These are phyloP conservation scores for Virgularia gustaviana DNA, from an alignment of 92 coral and sea anemone genomes.

Conservation along the genomic window DNA sequence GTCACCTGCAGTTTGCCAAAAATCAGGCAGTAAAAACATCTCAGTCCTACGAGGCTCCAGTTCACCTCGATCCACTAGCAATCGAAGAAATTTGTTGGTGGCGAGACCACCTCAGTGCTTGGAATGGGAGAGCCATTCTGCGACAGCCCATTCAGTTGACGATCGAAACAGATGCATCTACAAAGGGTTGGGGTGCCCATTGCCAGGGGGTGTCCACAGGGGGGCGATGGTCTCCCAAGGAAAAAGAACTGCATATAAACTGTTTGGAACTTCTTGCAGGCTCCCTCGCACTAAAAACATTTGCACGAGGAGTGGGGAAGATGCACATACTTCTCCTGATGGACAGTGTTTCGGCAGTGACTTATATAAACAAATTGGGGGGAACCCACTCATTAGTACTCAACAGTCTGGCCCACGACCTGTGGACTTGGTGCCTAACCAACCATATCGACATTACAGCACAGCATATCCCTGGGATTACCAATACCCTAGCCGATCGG, in stretches of 20 bases:
- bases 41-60: conserved; percentile 43
- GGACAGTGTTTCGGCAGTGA: conserved; percentile 35
- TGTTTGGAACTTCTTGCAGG: conserved; percentile 48
- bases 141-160: conserved; percentile 45
- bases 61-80: conserved; percentile 37
- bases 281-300: conserved; percentile 29
- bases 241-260: conserved; percentile 53
- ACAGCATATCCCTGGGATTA: conserved; percentile 13
- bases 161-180: conserved; percentile 55
- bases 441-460: conserved; percentile 6
- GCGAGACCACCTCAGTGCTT: conserved; percentile 48
- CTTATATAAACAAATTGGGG: conserved; percentile 27
- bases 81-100: conserved; percentile 44
- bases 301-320: conserved; percentile 17
- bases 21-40: conserved; percentile 35
- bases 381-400: conserved; percentile 26
- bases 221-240: conserved; percentile 54
- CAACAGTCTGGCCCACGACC: conserved; percentile 27
- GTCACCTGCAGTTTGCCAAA: conserved; percentile 44
- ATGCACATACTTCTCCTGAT: conserved; percentile 30
- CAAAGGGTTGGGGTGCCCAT: conserved; percentile 55
- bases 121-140: conserved; percentile 54
- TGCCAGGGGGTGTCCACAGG: conserved; percentile 50
- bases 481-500: conserved; percentile 7
- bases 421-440: conserved; percentile 25